Evolutionary conservation across 2,797 vertebrate genomes (phyloP), one percentile per base, ranked within the genome.

Genomic region (Decapterus maruadsi): DNA sequence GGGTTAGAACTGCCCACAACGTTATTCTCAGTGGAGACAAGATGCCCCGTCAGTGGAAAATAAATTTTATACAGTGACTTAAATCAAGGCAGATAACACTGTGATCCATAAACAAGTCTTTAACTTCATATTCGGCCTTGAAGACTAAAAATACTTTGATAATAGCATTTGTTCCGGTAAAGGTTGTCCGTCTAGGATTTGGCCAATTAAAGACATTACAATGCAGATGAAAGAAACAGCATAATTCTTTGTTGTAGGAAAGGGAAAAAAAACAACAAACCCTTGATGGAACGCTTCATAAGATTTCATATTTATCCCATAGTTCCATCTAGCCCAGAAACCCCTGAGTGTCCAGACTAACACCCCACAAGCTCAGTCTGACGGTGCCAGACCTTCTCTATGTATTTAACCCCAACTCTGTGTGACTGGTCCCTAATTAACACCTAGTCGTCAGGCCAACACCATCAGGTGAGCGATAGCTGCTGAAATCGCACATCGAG

Each of bases 371-470:
- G 29, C 16, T 19, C 10, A 65, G 14, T 43, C 20, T 69, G 57
- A 55, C n/a, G 10, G 70, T 34, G 10, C 34, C n/a, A 66, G 11
- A 34, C 17, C 6, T 22, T 2, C 36, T 12, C 42, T 43, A 19
- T 34, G 31, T 34, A 34, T 73, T 43, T 7, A 64, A 6, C 65
- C 17, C 55, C 54, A 51, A 50, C 45, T 19, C 4, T 60, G 59
- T 22, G 12, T 22, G 20, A 59, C 20, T 62, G n/a, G 4, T 34
- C 36, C 16, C 26, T 0, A 6, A 19, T 45, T 67, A 50, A 74
- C 46, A 46, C 48, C 43, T 26, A 59, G 16, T 45, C 20, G 75
- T 66, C 54, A 56, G 17, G 50, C 53, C 46, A 70, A 65, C 26
- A 19, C 61, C 61, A 74, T 45, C 29, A 34, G 20, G 12, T 31